Conservation (phyloP, 2,113 vertebrate species). For the Casuarius casuarius region DNA sequence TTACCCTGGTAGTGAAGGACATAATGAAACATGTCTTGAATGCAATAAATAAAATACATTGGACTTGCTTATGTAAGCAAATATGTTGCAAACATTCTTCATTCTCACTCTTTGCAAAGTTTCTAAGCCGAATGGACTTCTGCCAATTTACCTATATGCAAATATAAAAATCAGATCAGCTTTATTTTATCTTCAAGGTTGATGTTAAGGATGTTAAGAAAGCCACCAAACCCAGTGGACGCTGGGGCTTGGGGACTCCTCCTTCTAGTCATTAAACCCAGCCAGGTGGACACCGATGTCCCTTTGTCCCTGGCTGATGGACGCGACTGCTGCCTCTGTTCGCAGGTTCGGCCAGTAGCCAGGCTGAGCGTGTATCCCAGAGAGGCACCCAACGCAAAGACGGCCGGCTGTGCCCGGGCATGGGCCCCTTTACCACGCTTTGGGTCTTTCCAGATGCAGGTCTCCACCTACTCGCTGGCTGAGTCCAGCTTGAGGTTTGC, state of each 20-base stretch:
- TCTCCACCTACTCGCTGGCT: background rate
- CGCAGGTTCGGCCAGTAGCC: background rate
- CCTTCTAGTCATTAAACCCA: background rate
- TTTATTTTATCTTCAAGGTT: background rate
- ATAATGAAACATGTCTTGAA: background rate
- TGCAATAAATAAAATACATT: background rate
- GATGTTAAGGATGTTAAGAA: background rate
- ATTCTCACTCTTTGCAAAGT: background rate
- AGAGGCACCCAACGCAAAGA: background rate
- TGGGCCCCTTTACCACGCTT: no score
- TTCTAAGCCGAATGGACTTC: background rate
- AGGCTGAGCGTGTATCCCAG: background rate
- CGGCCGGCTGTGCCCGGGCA: no score
- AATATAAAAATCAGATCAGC: background rate
- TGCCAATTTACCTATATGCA: background rate
- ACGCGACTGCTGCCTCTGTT: rapidly evolving
- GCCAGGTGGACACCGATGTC: background rate
- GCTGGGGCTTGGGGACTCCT: background rate
- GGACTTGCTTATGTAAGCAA: background rate
- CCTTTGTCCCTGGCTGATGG: rapidly evolving
- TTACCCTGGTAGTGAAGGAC: background rate
- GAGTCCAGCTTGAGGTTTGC: background rate
- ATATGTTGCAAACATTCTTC: background rate
- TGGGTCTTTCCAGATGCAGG: no score
- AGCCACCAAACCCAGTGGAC: background rate